Evolutionary conservation across 1,140 invertebrate species (phyloP).

Genomic region (Lasioglossum baleicum): DNA sequence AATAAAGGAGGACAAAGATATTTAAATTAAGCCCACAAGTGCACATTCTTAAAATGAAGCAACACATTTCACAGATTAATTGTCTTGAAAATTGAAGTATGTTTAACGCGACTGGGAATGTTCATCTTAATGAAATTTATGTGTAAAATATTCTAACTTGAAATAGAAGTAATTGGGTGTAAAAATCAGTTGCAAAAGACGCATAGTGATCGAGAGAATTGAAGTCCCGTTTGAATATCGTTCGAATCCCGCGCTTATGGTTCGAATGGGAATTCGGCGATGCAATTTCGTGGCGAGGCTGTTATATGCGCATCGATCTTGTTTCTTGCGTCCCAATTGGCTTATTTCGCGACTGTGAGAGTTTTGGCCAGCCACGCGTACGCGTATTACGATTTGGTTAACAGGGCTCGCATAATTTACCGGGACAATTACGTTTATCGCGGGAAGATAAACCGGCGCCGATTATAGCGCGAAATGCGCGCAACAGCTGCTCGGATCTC

Average conservation of each 20-base stretch:
- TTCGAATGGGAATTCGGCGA: neutral
- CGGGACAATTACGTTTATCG: conserved; percentile 25
- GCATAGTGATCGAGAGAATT: too few species aligned
- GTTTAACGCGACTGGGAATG: too few species aligned
- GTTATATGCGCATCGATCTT: neutral
- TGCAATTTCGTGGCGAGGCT: conserved; percentile 25
- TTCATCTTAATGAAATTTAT: too few species aligned
- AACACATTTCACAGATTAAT: too few species aligned
- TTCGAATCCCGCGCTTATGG: neutral
- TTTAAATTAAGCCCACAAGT: too few species aligned
- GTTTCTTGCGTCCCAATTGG: neutral
- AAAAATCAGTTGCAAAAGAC: too few species aligned
- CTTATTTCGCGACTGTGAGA: conserved; percentile 23
- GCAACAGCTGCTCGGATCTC: conserved; percentile 21
- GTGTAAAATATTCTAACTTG: too few species aligned
- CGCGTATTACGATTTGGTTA: neutral
- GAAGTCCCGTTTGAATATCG: too few species aligned
- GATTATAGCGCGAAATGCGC: neutral
- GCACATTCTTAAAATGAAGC: too few species aligned
- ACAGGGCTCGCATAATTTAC: conserved; percentile 10
- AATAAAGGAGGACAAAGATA: too few species aligned
- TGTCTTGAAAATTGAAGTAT: too few species aligned
- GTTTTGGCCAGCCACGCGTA: neutral
- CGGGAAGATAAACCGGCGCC: conserved; percentile 26
- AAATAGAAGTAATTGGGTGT: too few species aligned